Base-by-base conservation (phyloP, 2,113 vertebrate species). In the Todiramphus chloris region DNA sequence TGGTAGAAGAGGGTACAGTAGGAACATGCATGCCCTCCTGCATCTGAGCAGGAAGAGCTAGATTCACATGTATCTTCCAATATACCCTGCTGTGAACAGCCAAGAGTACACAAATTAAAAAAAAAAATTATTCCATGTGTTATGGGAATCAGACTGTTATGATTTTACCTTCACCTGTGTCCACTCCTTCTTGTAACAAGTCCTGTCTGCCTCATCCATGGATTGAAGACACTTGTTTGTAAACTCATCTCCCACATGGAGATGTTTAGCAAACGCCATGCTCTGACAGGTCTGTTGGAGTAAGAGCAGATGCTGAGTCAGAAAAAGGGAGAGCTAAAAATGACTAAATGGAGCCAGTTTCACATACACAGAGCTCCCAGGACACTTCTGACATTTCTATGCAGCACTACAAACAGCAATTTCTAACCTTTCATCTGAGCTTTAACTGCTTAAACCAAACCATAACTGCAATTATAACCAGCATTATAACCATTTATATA, bases 261-360 rank as follows among this genome's bases (percentile, higher is more conserved):
- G 98, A 96, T 99, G 99, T 86, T 98, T 98, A 53, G 99, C 98
- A 13, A 99, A 99, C 83, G 99, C 99, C 99, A 99, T 99, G 95
- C 99, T 99, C 83, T 99, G 98, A 7, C 99, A 98, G 10, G 99
- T 99, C 99, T 99, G 92, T 23, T 19, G 5, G 63, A 75, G 18
- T 5, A 62, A 67, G n/a, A 90, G 60, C 84, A 75, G 62, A 31
- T 20, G 37, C 30, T 0, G 4, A 75, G 25, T 67, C 33, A 44
- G 62, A 24, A 92, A 81, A 66, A 91, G 10, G 60, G 11, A 93
- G 30, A 74, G 55, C 31, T 46, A 43, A 62, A 90, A 86, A 39
- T 31, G 14, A 39, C 5, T 35, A 37, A 35, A 50, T 27, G 21
- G 44, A 80, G 74, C 70, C 2, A 51, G n/a, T 18, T 83, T 66